Evolutionary conservation across 1,140 invertebrate genomes (phyloP).

Genomic region (Maniola jurtina): DNA sequence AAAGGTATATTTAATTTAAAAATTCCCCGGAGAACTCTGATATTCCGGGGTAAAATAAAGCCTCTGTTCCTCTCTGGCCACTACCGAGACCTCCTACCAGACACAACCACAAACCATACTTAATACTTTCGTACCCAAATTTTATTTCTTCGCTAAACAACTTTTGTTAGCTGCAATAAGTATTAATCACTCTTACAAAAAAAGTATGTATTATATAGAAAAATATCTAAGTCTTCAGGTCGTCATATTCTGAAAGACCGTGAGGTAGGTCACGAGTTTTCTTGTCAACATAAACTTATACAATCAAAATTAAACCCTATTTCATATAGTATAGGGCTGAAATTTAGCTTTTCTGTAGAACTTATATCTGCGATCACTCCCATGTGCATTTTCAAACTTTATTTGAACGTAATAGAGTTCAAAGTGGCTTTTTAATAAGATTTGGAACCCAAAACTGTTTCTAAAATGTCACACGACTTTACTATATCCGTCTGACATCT

Average conservation of each 20-base stretch:
- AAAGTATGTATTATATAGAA: no score
- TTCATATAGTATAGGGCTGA: neutral
- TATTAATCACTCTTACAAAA: no score
- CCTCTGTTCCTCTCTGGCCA: no score
- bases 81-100: no score
- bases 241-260: neutral
- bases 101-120: no score
- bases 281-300: neutral
- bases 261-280: slow-evolving; percentile 16
- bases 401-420: neutral
- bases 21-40: no score
- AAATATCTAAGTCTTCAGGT: neutral
- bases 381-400: neutral
- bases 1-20: no score
- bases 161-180: no score
- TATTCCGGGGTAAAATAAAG: no score
- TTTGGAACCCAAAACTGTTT: slow-evolving; percentile 1
- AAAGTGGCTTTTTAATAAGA: neutral
- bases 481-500: slow-evolving; percentile 9
- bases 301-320: slow-evolving; percentile 4
- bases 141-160: no score
- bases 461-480: slow-evolving; percentile 7
- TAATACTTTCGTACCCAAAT: no score
- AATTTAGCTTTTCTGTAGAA: neutral
- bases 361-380: neutral